A percentile compares a stretch with the other conserved stretches of the same genome.
Evolutionary conservation across 2,888 invertebrate species (phyloP).

Genomic region (Willowsia nigromaculata): DNA sequence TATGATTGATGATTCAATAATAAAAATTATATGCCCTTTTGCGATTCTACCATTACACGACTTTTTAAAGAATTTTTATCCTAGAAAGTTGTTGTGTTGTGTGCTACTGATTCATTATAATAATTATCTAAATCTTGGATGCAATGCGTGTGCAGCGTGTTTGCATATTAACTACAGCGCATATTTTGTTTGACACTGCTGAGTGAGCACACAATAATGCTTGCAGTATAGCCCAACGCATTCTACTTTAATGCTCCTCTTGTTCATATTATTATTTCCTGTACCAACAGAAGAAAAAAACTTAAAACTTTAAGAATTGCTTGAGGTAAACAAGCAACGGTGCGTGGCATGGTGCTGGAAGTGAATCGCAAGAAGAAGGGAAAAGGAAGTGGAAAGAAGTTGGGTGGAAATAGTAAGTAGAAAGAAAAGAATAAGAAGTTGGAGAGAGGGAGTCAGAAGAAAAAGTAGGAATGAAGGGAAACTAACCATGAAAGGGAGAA

Average conservation of each 20-base stretch:
- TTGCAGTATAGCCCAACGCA: background rate
- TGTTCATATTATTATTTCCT: background rate
- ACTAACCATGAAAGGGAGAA: constrained; percentile 59
- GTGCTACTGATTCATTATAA: background rate
- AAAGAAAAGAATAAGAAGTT: background rate
- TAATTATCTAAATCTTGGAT: background rate
- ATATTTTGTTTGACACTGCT: background rate
- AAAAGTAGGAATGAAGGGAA: constrained; percentile 37
- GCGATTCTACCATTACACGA: too few relatives aligned
- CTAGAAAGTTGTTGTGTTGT: background rate
- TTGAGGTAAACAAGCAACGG: background rate
- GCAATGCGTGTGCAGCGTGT: background rate
- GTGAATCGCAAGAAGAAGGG: background rate
- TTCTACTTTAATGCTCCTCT: background rate
- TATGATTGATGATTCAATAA: too few relatives aligned
- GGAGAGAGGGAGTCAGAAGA: background rate
- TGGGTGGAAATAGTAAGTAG: background rate
- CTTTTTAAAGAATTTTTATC: background rate
- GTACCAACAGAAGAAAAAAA: background rate
- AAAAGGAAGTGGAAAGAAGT: background rate
- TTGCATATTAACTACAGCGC: background rate
- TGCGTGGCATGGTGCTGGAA: background rate
- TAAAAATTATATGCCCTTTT: too few relatives aligned
- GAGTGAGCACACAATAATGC: background rate
- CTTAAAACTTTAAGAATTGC: constrained; percentile 44